Evolutionary conservation across 2,888 invertebrate genomes (phyloP), one percentile per base, ranked within the genome.

Genomic region (Monochamus alternatus): DNA sequence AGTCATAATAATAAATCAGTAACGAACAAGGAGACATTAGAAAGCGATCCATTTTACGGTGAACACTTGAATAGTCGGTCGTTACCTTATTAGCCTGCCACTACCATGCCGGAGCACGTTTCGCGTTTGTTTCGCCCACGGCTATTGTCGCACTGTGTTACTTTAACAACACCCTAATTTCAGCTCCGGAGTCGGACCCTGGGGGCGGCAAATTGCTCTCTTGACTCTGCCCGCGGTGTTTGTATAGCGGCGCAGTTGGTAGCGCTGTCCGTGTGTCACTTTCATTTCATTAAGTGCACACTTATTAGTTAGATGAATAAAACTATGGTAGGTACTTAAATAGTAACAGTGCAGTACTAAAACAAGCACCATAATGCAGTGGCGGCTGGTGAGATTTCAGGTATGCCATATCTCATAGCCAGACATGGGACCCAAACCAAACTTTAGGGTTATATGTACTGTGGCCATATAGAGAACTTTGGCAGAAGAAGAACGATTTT

Each of bases 1-100:
- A 83, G 81, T 82, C 81, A 82, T 72, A 76, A 81, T 83, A 85
- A 87, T 87, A 87, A 87, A 88, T 88, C 87, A 87, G 86, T 83
- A 82, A 84, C 80, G 83, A 82, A 72, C 74, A 67, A 79, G 76
- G 70, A 76, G 76, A 83, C 85, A 85, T 85, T 84, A 82, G 86
- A 86, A 85, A 85, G 81, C 85, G 85, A 86, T 86, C 85, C 85
- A 84, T 86, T 85, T 84, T 72, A 73, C 68, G 74, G 74, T 72
- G 75, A 75, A 78, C 65, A 75, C 74, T 74, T 74, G 76, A 80
- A 80, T 76, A 81, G 78, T 81, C 78, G 83, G 81, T 85, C 83
- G 86, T 86, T 84, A 84, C 82, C 82, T 86, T 84, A 87, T 87
- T 87, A 87, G 87, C 84, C 84, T 83, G 80, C 79, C 78, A 81